Base-by-base conservation (phyloP, 2,797 vertebrate genomes). In the Pelobates cultripes region DNA sequence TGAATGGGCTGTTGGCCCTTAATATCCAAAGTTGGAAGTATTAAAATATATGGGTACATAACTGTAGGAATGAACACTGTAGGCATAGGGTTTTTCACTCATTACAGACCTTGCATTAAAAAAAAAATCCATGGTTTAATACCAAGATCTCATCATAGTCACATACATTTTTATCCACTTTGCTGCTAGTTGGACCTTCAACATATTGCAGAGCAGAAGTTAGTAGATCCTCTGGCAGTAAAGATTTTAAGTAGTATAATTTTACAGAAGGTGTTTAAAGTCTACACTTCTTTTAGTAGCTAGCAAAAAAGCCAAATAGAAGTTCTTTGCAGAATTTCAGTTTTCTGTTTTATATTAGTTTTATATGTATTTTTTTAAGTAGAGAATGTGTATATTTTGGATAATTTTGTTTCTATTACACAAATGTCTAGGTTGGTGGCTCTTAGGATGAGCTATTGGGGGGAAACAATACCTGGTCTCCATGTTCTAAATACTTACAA, bases 361-460 rank as follows among this genome's bases (percentile, higher is more conserved):
- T 79, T 84, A 84, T 84, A 84, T 75, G 77, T 79, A 84, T 80
- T 84, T 84, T 83, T 84, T 84, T 84, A 82, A 84, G 77, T 80
- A 84, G 64, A 84, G 44, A 75, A 79, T 71, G 64, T 53, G 73
- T 80, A 75, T 84, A 84, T 84, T 84, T 84, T 84, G 70, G 77
- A 80, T 84, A 76, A 79, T 80, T 80, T 28, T 12, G 67, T 66
- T 79, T 75, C 41, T 43, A 66, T 74, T 64, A 75, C 47, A 43
- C 51, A 83, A 40, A 17, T 68, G 53, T 74, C 60, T 78, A 76
- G 66, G 67, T 70, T 72, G 73, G 61, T 9, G 57, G 79, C 43
- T 28, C 53, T 45, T 43, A 42, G 13, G 55, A 69, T 75, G 73
- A 53, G 55, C 53, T 77, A 28, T 51, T 6, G 47, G 47, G 47